phyloP scores from a whole-genome alignment of 2,888 invertebrate genomes.

The Piscicola geometra region DNA sequence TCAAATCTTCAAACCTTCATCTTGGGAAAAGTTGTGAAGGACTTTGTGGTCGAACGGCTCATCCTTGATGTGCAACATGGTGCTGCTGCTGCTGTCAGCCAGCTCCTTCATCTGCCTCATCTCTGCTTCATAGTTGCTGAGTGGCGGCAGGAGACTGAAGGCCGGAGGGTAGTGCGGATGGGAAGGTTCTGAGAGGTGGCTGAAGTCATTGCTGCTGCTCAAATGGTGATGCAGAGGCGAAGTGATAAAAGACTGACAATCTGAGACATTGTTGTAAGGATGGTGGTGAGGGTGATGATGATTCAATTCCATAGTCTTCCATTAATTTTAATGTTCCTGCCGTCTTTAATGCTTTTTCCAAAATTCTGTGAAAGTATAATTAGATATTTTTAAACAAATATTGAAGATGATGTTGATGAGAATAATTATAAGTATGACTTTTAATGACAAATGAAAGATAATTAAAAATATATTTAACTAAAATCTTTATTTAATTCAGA shows the following conservation, averaged over 20 bases:
- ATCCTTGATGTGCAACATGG: neutral
- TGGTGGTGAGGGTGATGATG: slow-evolving; percentile 12
- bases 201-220: neutral
- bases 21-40: neutral
- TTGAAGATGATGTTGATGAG: too few relatives aligned
- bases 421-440: too few relatives aligned
- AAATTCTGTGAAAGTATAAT: too few relatives aligned
- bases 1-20: slow-evolving; percentile 8
- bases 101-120: neutral
- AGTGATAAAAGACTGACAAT: neutral
- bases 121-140: neutral
- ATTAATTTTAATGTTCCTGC: neutral
- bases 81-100: neutral
- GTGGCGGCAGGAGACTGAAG: neutral
- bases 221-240: neutral
- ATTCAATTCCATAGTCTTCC: slow-evolving; percentile 13
- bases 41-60: neutral
- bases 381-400: too few relatives aligned
- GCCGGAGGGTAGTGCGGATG: neutral
- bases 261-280: neutral
- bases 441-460: too few relatives aligned
- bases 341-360: too few relatives aligned
- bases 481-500: too few relatives aligned
- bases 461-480: too few relatives aligned
- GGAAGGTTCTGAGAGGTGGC: neutral